phyloP scores from a whole-genome alignment of 2,888 invertebrate genomes.

The Criorhina ranunculi region DNA sequence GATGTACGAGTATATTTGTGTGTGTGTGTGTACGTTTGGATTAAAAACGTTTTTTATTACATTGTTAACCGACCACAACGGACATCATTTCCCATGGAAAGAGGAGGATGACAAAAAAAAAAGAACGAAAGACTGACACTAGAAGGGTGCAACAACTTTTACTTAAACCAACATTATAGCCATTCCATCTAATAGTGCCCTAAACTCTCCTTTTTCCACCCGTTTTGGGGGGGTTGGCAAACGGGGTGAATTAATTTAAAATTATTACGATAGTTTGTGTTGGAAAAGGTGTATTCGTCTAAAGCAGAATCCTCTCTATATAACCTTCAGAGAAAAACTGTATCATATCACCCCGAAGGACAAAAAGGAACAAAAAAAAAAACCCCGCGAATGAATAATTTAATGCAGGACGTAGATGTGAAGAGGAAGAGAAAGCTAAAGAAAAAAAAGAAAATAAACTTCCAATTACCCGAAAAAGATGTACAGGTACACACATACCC shows the following conservation, averaged over 20 bases:
- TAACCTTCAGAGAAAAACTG: too few species aligned
- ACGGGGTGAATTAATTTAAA: constrained; percentile 63
- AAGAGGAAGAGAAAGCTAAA: neutral
- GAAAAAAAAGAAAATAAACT: constrained; percentile 10
- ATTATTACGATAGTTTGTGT: constrained; percentile 59
- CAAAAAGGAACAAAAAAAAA: neutral
- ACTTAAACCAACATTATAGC: constrained; percentile 41
- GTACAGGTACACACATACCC: constrained; percentile 20
- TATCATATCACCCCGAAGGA: neutral
- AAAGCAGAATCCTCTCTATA: too few species aligned
- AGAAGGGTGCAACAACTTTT: constrained; percentile 66
- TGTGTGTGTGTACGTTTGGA: constrained; percentile 21
- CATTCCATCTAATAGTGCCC: constrained; percentile 30
- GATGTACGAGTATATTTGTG: constrained; percentile 1
- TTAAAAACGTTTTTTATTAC: constrained; percentile 83
- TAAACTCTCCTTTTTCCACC: neutral
- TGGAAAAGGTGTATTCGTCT: constrained; percentile 1
- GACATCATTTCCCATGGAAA: constrained; percentile 47
- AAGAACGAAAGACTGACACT: neutral
- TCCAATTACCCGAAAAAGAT: constrained; percentile 41
- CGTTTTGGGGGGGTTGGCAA: neutral
- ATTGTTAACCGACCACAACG: constrained; percentile 84
- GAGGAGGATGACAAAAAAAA: neutral
- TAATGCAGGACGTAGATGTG: constrained; percentile 26
- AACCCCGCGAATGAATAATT: constrained; percentile 56